phyloP scores from a whole-genome alignment of 2,797 vertebrate genomes.

The Dromococcyx pavoninus region DNA sequence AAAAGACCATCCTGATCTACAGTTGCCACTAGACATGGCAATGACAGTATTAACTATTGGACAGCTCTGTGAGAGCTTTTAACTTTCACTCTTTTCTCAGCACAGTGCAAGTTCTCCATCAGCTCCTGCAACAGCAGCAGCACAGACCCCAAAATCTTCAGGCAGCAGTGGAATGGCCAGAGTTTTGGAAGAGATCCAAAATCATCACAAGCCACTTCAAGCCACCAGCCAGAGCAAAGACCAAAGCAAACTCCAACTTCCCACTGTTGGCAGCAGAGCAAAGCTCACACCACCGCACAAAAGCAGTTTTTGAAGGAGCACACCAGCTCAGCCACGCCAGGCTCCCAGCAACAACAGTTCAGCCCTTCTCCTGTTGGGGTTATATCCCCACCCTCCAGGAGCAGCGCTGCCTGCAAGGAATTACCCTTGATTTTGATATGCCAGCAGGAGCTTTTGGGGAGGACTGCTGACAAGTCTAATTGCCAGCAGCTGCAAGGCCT shows the following conservation, averaged over 20 bases:
- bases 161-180: neutral
- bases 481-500: neutral
- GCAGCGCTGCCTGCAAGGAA: neutral
- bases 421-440: neutral
- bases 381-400: neutral
- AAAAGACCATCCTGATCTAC: neutral
- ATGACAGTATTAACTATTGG: neutral
- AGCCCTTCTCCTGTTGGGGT: neutral
- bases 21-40: neutral
- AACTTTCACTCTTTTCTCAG: neutral
- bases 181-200: neutral
- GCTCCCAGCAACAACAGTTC: neutral
- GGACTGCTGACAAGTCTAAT: neutral
- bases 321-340: accelerated
- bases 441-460: neutral
- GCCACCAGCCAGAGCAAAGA: neutral
- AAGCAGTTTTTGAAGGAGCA: neutral
- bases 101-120: neutral
- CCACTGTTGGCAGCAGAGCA: accelerated
- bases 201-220: neutral
- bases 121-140: neutral
- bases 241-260: neutral
- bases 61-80: neutral
- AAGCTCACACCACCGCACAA: accelerated
- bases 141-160: neutral